Evolutionary conservation across 2,888 invertebrate genomes (phyloP).

Genomic region (Myopa testacea): DNA sequence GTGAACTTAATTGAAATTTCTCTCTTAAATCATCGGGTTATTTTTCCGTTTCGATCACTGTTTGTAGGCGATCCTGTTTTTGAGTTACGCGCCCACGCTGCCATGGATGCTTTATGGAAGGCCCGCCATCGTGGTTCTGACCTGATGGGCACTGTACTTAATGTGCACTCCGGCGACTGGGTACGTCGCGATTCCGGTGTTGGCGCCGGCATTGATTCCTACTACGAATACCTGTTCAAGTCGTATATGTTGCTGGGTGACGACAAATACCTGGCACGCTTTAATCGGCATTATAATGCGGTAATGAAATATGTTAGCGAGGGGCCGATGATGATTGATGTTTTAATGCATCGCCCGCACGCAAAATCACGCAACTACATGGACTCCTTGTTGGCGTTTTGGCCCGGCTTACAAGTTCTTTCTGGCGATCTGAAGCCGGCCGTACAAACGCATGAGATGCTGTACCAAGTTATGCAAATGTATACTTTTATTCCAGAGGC

Average conservation of each 20-base stretch:
- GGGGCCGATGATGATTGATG: slow-evolving; percentile 94
- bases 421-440: slow-evolving; percentile 95
- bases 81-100: slow-evolving; percentile 93
- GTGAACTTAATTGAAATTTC: slow-evolving; percentile 36
- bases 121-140: slow-evolving; percentile 89
- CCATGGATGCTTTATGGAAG: slow-evolving; percentile 97
- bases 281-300: slow-evolving; percentile 94
- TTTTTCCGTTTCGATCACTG: not conserved
- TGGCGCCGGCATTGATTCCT: slow-evolving; percentile 99
- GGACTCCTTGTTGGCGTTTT: slow-evolving; percentile 97
- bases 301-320: slow-evolving; percentile 95
- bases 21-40: not conserved
- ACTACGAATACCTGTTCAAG: slow-evolving; percentile 98
- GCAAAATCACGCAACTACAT: slow-evolving; percentile 95
- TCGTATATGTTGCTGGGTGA: slow-evolving; percentile 96
- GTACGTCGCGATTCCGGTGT: slow-evolving; percentile 95
- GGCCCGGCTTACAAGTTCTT: slow-evolving; percentile 94
- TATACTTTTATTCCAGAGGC: slow-evolving; percentile 99
- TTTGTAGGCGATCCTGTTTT: slow-evolving; percentile 80
- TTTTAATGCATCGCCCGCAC: slow-evolving; percentile 95
- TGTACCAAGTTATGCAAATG: slow-evolving; percentile 97
- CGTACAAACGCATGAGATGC: slow-evolving; percentile 99
- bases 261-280: slow-evolving; percentile 91
- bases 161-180: slow-evolving; percentile 99
- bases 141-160: slow-evolving; percentile 96